Evolutionary conservation across 2,888 invertebrate species (phyloP), one percentile per base, ranked within the genome.

Genomic region (Helobdella robusta): DNA sequence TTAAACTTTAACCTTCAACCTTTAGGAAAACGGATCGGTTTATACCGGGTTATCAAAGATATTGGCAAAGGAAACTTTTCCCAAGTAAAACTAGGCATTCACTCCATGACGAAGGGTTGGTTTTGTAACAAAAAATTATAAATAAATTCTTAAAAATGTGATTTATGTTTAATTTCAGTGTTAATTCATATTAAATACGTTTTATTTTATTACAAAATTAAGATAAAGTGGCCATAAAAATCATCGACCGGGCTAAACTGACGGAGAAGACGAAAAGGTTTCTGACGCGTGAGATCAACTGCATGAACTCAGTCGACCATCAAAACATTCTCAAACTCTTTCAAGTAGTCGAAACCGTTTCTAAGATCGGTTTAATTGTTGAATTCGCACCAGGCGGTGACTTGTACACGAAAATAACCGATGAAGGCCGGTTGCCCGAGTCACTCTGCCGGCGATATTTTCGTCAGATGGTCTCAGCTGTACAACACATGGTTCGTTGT

Each of bases 51-150:
- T 73, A 84, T 85, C 71, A 86, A 86, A 70, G 87, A 88, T 75
- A 83, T 88, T 66, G 88, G 88, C 40, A 83, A 83, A 71, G 88
- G 88, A 61, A 89, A 88, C 79, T 89, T 88, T 79, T 87, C 87
- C 52, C 86, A 86, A 78, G 88, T 89, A 73, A 87, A 86, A 78
- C 80, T 87, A 73, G 88, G 86, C 54, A 83, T 86, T 61, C 88
- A 88, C 78, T 85, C 86, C 70, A 78, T 88, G 68, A 87, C 87
- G 40, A 84, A 85, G 83, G 87, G 87, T 85, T 74, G 74, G 63
- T 35, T 8, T 15, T 20, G 25, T 56, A 11, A n/a, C n/a, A n/a
- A n/a, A n/a, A n/a, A n/a, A n/a, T n/a, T n/a, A n/a, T n/a, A n/a
- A n/a, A n/a, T n/a, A n/a, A n/a, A n/a, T n/a, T n/a, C n/a, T n/a